Percentiles rank a stretch among this genome's conserved stretches.
Conservation (phyloP, 2,888 invertebrate species). For the Agrotis ipsilon region DNA sequence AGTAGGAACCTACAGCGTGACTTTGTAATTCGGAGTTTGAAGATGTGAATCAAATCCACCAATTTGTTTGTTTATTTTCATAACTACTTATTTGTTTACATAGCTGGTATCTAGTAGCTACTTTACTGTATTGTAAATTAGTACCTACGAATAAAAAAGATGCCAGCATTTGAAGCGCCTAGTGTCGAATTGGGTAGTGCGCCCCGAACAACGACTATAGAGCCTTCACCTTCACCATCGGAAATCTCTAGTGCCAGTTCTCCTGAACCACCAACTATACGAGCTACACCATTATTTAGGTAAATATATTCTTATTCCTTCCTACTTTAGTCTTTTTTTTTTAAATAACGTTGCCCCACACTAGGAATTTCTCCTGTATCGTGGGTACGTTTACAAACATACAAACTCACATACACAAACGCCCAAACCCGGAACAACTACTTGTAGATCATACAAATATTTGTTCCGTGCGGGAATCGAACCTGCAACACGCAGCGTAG, state of each 20-base stretch:
- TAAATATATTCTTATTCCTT: constrained; percentile 49
- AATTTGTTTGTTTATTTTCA: constrained; percentile 29
- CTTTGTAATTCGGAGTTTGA: background rate
- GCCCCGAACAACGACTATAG: constrained; percentile 79
- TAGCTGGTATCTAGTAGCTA: background rate
- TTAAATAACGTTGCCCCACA: too few relatives aligned
- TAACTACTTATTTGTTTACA: constrained; percentile 15
- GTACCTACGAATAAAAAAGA: constrained; percentile 62
- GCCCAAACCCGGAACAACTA: too few relatives aligned
- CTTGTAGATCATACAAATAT: too few relatives aligned
- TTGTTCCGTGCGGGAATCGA: too few relatives aligned
- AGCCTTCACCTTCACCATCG: constrained; percentile 82
- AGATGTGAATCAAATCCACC: background rate
- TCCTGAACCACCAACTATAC: constrained; percentile 81
- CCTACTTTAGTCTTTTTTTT: background rate
- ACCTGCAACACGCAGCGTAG: too few relatives aligned
- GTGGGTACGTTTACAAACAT: too few relatives aligned
- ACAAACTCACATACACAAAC: too few relatives aligned
- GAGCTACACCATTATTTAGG: constrained; percentile 86
- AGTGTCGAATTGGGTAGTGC: constrained; percentile 83
- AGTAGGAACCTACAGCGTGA: background rate
- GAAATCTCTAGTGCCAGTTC: constrained; percentile 88
- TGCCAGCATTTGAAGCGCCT: constrained; percentile 85
- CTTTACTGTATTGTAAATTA: constrained; percentile 11
- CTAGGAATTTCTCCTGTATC: too few relatives aligned